phyloP scores from a whole-genome alignment of 2,888 invertebrate species.

The Scaptomyza cyrtandrae region DNA sequence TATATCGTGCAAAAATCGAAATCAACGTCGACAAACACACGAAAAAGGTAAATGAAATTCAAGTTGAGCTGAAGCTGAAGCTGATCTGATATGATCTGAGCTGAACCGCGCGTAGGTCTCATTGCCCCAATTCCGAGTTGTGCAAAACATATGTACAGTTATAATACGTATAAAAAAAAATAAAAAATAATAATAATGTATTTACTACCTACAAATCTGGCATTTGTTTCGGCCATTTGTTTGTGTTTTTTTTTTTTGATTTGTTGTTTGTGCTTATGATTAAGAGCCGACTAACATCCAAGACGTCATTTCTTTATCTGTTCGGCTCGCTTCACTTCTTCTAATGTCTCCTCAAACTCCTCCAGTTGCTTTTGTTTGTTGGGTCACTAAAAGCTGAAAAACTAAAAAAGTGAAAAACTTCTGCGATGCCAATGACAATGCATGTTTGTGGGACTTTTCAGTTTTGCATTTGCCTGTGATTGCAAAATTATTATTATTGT shows the following conservation, averaged over 20 bases:
- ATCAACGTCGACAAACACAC: conserved; percentile 26
- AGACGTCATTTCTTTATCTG: conserved; percentile 35
- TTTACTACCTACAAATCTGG: conserved; percentile 5
- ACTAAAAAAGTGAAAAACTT: conserved; percentile 14
- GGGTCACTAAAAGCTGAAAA: conserved; percentile 5
- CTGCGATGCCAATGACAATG: conserved; percentile 15
- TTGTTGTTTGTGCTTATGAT: conserved; percentile 28
- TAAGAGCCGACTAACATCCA: conserved; percentile 23
- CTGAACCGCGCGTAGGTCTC: conserved; percentile 13
- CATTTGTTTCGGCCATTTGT: conserved; percentile 14
- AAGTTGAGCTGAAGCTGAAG: neutral
- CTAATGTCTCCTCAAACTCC: neutral
- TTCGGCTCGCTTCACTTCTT: neutral
- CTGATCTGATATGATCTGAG: neutral
- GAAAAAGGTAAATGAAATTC: conserved; percentile 47
- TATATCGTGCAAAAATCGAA: conserved; percentile 24
- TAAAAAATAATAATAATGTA: too few species aligned
- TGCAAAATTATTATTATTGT: conserved; percentile 29
- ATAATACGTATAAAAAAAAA: neutral
- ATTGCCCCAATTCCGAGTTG: conserved; percentile 28
- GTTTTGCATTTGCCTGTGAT: conserved; percentile 20
- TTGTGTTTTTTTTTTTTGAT: conserved; percentile 13
- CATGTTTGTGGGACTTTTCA: conserved; percentile 10
- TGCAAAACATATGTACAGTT: conserved; percentile 1
- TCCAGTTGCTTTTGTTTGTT: conserved; percentile 27